Base-by-base conservation (phyloP, 2,888 invertebrate genomes). In the Auanema sp. region DNA sequence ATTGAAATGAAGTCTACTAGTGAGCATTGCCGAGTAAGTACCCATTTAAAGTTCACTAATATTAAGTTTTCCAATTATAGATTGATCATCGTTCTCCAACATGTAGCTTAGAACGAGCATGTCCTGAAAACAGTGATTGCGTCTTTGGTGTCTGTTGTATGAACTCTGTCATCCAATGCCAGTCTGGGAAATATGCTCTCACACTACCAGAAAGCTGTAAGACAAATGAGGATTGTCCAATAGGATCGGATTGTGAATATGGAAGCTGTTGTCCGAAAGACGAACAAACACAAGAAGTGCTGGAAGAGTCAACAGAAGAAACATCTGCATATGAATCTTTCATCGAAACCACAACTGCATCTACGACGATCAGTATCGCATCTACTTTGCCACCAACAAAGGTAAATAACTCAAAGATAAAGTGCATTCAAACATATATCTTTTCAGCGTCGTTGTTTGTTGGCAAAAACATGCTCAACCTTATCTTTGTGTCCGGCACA, bases 101-200 rank as follows among this genome's bases (percentile, higher is more conserved):
- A 8, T 77, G 77, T 59, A 69, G 69, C 21, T 61, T 76, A 14
- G 69, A 68, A n/a, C 52, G 49, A 24, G 69, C 74, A 6, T 78
- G 78, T 60, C 75, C 78, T 1, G 71, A 72, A 10, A 63, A 58
- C n/a, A 67, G 69, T 18, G 76, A 76, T 50, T 78, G 78, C 43
- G 53, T 72, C n/a, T 67, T 69, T 33, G 76, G 77, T 25, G 50
- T 64, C 2, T 78, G 78, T 52, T 78, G 78, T 56, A 58, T 64
- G 33, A 57, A 64, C 8, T 60, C 61, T 1, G 47, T 49, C 18
- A 51, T 66, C 3, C 63, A 57, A 51, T 76, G 76, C 53, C 65
- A 60, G n/a, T 68, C 66, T 51, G 75, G 76, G 14, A 60, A 69
- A 10, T 62, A 65, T 56, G 69, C 76, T 12, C 65, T 78, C 14